phyloP scores from a whole-genome alignment of 2,113 vertebrate species.

The Hydrochoerus hydrochaeris region DNA sequence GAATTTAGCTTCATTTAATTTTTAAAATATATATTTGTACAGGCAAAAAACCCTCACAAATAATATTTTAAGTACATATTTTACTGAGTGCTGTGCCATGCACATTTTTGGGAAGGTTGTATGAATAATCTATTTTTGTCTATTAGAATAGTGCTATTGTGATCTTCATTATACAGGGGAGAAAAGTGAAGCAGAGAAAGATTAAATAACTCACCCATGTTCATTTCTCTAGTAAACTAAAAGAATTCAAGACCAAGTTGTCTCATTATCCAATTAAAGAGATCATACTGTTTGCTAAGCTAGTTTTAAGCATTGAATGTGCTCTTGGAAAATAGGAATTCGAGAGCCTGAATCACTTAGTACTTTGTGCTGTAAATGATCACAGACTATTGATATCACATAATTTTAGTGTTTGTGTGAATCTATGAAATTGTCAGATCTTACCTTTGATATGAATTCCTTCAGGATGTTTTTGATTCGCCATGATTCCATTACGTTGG shows the following conservation, averaged over 20 bases:
- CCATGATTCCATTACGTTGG: background rate
- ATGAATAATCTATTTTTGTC: background rate
- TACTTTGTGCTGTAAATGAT: background rate
- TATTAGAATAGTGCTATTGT: background rate
- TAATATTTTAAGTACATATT: background rate
- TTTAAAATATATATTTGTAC: conserved; percentile 62
- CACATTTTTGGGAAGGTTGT: conserved; percentile 11
- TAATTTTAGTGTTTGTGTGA: background rate
- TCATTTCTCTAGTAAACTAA: background rate
- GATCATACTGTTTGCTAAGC: background rate
- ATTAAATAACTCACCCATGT: background rate
- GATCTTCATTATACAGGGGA: background rate
- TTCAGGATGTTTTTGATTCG: background rate
- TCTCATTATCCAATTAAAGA: background rate
- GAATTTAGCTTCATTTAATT: conserved; percentile 37
- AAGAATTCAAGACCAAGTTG: background rate
- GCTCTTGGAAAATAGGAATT: background rate
- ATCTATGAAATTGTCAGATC: background rate
- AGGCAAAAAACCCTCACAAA: background rate
- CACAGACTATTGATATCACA: background rate
- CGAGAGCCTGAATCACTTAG: background rate
- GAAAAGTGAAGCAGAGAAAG: background rate
- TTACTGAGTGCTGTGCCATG: background rate
- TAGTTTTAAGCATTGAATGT: background rate
- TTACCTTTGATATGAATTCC: background rate